Conservation (phyloP, 1,140 invertebrate species). For the Aphelenchoides besseyi region DNA sequence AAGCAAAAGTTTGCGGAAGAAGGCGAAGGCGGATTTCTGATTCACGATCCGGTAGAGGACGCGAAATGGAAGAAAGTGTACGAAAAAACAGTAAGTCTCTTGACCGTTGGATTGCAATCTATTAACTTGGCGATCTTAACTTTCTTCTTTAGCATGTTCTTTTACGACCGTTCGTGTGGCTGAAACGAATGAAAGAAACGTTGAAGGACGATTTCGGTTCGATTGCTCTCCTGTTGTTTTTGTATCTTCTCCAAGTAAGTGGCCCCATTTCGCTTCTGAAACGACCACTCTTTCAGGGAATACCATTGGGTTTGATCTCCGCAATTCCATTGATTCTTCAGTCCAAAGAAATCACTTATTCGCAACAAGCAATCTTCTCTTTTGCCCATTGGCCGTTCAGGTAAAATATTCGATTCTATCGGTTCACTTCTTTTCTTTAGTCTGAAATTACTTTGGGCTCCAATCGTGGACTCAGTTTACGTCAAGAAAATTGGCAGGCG, state of each 20-base stretch:
- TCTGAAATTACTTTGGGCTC: slow-evolving; percentile 93
- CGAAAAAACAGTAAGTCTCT: slow-evolving; percentile 9
- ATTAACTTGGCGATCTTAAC: slow-evolving; percentile 12
- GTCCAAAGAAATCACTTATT: slow-evolving; percentile 82
- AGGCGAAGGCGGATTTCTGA: slow-evolving; percentile 11
- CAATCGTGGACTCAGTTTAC: slow-evolving; percentile 89
- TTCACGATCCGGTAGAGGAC: background rate
- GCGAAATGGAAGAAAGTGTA: slow-evolving; percentile 21
- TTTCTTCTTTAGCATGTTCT: slow-evolving; percentile 30
- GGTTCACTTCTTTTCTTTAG: slow-evolving; percentile 24
- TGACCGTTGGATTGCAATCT: background rate
- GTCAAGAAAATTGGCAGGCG: slow-evolving; percentile 77
- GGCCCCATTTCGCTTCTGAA: slow-evolving; percentile 14
- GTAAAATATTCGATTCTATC: slow-evolving; percentile 41
- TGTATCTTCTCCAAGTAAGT: slow-evolving; percentile 58
- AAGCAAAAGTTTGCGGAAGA: slow-evolving; percentile 12
- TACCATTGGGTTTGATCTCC: slow-evolving; percentile 85
- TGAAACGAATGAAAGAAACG: slow-evolving; percentile 45
- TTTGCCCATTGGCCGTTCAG: slow-evolving; percentile 91
- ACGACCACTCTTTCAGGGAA: slow-evolving; percentile 76
- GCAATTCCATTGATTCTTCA: slow-evolving; percentile 92
- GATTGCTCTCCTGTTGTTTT: slow-evolving; percentile 54
- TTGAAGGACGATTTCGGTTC: slow-evolving; percentile 61
- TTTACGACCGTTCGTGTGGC: slow-evolving; percentile 34
- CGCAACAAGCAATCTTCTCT: slow-evolving; percentile 93